Conservation (phyloP, 23 tunicate genomes). For the Halocynthia aurantium region DNA sequence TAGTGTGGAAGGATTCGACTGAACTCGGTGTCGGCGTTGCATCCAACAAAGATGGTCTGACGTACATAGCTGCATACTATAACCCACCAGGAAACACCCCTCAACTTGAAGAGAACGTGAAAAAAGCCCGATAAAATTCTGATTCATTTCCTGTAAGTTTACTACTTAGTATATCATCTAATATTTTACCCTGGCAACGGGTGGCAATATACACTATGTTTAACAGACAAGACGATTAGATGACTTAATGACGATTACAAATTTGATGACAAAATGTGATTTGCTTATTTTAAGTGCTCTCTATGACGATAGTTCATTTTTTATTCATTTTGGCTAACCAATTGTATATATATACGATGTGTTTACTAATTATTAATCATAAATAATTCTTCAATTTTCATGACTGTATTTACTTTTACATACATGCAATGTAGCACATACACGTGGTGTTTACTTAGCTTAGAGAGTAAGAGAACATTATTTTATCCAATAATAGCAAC, state of each 20-base stretch:
- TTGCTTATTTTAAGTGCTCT: too few relatives aligned
- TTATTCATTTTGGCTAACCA: too few relatives aligned
- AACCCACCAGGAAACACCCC: conserved; percentile 65
- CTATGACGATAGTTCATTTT: too few relatives aligned
- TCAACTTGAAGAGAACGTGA: conserved; percentile 45
- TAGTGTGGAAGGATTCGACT: conserved; percentile 52
- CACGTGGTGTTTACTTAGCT: too few relatives aligned
- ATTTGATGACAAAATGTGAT: background rate
- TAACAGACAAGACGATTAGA: background rate
- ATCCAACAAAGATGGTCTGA: conserved; percentile 42
- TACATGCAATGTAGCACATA: too few relatives aligned
- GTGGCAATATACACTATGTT: background rate
- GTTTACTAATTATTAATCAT: too few relatives aligned
- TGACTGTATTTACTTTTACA: too few relatives aligned
- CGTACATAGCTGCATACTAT: conserved; percentile 56
- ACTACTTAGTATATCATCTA: background rate
- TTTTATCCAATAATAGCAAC: too few relatives aligned
- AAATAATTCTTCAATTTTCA: too few relatives aligned
- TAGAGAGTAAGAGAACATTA: too few relatives aligned
- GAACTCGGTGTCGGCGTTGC: conserved; percentile 79
- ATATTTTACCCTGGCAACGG: background rate
- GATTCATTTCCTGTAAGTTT: background rate
- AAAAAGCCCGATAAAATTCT: background rate
- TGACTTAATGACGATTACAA: background rate
- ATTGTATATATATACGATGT: too few relatives aligned